Evolutionary conservation across 2,797 vertebrate genomes (phyloP).

Genomic region (Myripristis murdjan): DNA sequence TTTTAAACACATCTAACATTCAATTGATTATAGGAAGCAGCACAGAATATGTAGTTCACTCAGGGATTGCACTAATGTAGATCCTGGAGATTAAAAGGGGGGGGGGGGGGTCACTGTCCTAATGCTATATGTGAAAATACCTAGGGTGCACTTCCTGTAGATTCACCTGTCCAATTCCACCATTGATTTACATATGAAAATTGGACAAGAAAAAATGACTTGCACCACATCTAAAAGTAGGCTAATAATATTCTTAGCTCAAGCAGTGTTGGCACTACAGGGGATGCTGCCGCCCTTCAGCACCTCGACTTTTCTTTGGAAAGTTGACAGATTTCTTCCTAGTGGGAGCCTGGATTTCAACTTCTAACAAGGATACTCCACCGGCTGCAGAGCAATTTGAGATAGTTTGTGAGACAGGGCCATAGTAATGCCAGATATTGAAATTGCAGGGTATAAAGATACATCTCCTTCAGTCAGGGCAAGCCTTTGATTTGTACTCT

Average conservation of each 20-base stretch:
- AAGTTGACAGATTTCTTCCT: conserved; percentile 46
- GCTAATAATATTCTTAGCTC: conserved; percentile 40
- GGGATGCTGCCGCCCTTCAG: conserved; percentile 13
- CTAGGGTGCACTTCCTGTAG: conserved; percentile 1
- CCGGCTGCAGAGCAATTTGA: conserved; percentile 39
- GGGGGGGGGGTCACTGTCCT: too few relatives aligned
- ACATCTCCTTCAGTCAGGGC: conserved; percentile 9
- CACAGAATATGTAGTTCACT: conserved; percentile 48
- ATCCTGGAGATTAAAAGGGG: too few relatives aligned
- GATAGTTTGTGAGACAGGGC: conserved; percentile 37
- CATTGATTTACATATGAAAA: conserved; percentile 39
- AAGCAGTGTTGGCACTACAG: conserved; percentile 24
- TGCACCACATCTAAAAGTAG: conserved; percentile 18
- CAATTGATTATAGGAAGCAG: not conserved
- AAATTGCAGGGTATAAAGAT: conserved; percentile 39
- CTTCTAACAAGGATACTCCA: conserved; percentile 43
- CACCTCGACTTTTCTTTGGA: conserved; percentile 45
- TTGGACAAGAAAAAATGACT: conserved; percentile 18
- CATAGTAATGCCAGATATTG: conserved; percentile 15
- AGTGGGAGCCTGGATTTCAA: conserved; percentile 29
- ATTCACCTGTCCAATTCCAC: conserved; percentile 8
- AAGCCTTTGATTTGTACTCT: conserved; percentile 36
- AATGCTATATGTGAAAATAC: too few relatives aligned
- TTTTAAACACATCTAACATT: not conserved
- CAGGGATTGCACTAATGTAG: conserved; percentile 47